Conservation (phyloP, 53 echinoderm and acorn worm genomes). For the Echinometra lucunter region DNA sequence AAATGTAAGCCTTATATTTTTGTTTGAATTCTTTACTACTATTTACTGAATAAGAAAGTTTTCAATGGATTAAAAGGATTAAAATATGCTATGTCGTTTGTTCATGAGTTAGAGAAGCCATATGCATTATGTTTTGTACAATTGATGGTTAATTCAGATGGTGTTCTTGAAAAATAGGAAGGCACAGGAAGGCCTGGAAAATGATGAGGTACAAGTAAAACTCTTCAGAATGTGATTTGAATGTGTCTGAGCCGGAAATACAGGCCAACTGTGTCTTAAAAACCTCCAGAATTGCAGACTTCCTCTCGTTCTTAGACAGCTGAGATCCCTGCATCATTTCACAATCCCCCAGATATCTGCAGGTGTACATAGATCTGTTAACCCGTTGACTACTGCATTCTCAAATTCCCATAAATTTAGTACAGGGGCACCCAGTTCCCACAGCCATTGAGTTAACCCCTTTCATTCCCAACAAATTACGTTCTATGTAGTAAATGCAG, state of each 20-base stretch:
- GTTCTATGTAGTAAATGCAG: neutral
- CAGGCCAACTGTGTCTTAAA: neutral
- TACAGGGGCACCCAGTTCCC: too few relatives aligned
- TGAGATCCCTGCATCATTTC: neutral
- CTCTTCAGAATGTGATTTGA: conserved; percentile 9
- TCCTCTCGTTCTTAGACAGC: neutral
- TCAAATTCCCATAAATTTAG: too few relatives aligned
- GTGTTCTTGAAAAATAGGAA: neutral
- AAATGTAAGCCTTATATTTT: neutral
- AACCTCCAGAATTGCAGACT: conserved; percentile 37
- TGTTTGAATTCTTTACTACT: neutral
- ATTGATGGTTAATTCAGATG: neutral
- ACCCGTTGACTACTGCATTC: too few relatives aligned
- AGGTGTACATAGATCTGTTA: too few relatives aligned
- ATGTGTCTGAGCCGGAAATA: conserved; percentile 60
- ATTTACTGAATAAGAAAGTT: neutral
- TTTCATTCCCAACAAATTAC: neutral
- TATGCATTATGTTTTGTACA: neutral
- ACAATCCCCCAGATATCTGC: neutral
- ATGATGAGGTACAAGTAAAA: neutral
- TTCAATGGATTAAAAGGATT: neutral
- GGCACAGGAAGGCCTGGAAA: neutral
- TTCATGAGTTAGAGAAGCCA: neutral
- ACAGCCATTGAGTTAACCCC: too few relatives aligned
- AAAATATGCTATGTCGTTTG: neutral